Evolutionary conservation across 2,113 vertebrate genomes (phyloP).

Genomic region (Marcusenius ussheri): DNA sequence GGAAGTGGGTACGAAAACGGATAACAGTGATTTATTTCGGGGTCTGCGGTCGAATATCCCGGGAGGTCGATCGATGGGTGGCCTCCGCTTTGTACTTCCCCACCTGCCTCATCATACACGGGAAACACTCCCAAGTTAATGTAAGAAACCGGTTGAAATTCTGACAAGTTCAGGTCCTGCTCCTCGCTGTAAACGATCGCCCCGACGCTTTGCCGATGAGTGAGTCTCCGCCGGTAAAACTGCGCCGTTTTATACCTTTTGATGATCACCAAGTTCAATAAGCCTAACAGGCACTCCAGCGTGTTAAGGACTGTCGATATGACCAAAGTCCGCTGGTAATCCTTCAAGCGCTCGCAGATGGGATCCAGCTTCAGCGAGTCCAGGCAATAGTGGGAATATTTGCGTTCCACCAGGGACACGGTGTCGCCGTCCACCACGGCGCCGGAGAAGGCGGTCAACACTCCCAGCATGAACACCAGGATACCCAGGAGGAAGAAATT

Average conservation of each 20-base stretch:
- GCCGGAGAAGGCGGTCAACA: constrained; percentile 87
- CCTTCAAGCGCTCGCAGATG: constrained; percentile 75
- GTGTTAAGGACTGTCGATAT: constrained; percentile 84
- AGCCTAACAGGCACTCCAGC: constrained; percentile 80
- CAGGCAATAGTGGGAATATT: constrained; percentile 82
- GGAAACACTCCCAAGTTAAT: constrained; percentile 81
- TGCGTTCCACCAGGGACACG: constrained; percentile 83
- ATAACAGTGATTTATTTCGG: constrained; percentile 77
- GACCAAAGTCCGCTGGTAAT: constrained; percentile 81
- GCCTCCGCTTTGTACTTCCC: constrained; percentile 77
- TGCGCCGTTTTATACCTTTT: constrained; percentile 77
- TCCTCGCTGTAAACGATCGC: constrained; percentile 74
- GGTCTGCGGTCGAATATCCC: constrained; percentile 79
- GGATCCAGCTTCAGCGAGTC: constrained; percentile 51
- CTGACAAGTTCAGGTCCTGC: constrained; percentile 65
- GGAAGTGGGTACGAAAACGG: constrained; percentile 80
- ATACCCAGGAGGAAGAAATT: constrained; percentile 85
- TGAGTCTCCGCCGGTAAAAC: constrained; percentile 63
- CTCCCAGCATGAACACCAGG: constrained; percentile 81
- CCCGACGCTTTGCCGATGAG: constrained; percentile 62
- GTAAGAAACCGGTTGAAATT: constrained; percentile 82
- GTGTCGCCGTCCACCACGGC: constrained; percentile 92
- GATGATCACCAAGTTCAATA: constrained; percentile 76
- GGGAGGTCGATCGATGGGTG: constrained; percentile 88
- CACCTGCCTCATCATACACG: constrained; percentile 73